phyloP scores from a whole-genome alignment of 2,113 vertebrate species.

The pig (Sus scrofa) region DNA sequence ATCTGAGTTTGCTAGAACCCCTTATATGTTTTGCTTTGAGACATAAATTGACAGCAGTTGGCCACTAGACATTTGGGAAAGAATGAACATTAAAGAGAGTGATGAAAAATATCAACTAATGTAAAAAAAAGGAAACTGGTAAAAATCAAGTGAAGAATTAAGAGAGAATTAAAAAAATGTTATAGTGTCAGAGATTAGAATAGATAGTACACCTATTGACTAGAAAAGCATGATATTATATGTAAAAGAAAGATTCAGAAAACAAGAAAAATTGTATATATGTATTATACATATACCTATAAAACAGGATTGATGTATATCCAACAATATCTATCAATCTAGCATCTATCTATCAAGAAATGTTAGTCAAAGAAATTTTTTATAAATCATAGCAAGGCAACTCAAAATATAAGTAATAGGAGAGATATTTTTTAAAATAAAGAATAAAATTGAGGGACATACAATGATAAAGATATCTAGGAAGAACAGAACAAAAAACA shows the following conservation, averaged over 20 bases:
- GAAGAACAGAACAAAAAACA: not conserved
- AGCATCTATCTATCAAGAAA: not conserved
- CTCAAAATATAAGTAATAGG: not conserved
- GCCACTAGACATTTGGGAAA: not conserved
- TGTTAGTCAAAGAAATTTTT: no score
- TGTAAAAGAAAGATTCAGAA: no score
- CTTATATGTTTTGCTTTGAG: not conserved
- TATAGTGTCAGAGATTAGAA: no score
- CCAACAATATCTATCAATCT: no score
- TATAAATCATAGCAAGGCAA: not conserved
- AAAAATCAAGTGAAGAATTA: not conserved
- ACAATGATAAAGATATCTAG: not conserved
- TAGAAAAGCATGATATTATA: no score
- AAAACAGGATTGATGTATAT: no score
- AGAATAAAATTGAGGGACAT: not conserved
- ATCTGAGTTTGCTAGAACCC: not conserved
- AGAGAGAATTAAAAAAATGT: no score
- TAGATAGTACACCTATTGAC: no score
- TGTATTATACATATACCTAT: no score
- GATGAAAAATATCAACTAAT: not conserved
- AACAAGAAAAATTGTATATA: no score
- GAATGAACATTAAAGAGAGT: not conserved
- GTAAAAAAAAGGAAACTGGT: not conserved
- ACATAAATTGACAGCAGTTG: no score
- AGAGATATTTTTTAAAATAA: not conserved